Base-by-base conservation (phyloP, 2,888 invertebrate genomes). In the Ypsolopha scabrella region DNA sequence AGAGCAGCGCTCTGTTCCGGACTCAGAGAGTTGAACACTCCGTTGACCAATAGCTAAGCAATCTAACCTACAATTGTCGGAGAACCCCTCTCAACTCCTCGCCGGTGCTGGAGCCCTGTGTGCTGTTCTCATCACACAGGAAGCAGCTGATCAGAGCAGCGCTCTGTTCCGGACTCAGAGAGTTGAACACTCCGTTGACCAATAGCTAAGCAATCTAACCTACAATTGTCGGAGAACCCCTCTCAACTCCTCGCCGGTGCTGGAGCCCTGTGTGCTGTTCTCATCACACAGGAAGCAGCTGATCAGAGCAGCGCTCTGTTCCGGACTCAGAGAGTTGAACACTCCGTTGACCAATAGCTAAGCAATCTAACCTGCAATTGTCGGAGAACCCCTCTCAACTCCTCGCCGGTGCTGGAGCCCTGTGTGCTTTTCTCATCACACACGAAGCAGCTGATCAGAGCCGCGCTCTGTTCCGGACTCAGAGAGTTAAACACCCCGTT, bases 31-130 rank as follows among this genome's bases (percentile, higher is more conserved):
- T 95, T 97, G 80, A 99, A 99, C 24, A 97, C 91, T 39, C 98
- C 98, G 79, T 97, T 97, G 80, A 99, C 99, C 53, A 99, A 93
- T 93, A 99, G 91, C 88, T 99, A 99, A 0, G 99, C 99, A 65
- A 99, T n/a, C 89, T 6, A 99, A 86, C 14, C 24, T 24, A 76
- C 63, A 97, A 92, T 63, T 95, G 92, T 50, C 96, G 87, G 14
- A 99, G 87, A 8, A 98, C 97, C 0, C 95, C 94, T 0, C 95
- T 90, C 33, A 99, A 76, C 63, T 97, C 96, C 53, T 97, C 96
- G 0, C 93, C 92, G 41, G 93, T 88, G 58, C 88, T 79, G 70
- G 93, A 94, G 63, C 90, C 86, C 70, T 96, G 94, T 37, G 90
- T 88, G 51, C 93, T 91, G 73, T 97, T 97, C 71, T 99, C 98